These are phyloP conservation scores for Sabellastarte sp. DNA, from an alignment of 2,888 invertebrate genomes.

Conservation along the genomic window DNA sequence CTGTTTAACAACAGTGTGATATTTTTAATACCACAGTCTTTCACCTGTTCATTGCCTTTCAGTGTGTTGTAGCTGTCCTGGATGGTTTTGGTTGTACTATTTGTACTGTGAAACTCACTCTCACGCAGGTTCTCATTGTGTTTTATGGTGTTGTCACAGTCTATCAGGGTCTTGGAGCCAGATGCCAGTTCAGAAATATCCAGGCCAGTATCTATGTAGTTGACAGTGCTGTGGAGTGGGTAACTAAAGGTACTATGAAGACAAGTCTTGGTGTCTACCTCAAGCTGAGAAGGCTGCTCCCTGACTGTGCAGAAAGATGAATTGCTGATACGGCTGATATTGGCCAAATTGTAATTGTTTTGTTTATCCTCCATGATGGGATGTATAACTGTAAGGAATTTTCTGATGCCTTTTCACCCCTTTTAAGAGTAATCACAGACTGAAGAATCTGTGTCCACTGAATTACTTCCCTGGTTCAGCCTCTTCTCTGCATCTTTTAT, in stretches of 20 bases:
- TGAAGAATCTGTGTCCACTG: too few relatives aligned
- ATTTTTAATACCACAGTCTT: too few relatives aligned
- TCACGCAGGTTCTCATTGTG: neutral
- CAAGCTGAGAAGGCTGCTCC: conserved; percentile 19
- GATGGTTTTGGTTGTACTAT: neutral
- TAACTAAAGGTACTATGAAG: conserved; percentile 28
- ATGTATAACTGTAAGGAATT: too few relatives aligned
- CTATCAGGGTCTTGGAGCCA: neutral
- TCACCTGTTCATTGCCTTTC: neutral
- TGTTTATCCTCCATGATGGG: too few relatives aligned
- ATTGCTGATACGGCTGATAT: conserved; percentile 14
- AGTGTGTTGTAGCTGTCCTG: neutral
- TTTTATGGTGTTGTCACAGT: neutral
- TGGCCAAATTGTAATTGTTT: too few relatives aligned
- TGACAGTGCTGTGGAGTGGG: conserved; percentile 28
- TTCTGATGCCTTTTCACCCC: too few relatives aligned
- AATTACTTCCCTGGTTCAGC: too few relatives aligned
- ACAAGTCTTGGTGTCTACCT: conserved; percentile 10
- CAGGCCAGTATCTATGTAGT: conserved; percentile 3
- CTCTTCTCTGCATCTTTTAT: too few relatives aligned
- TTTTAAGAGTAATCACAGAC: too few relatives aligned
- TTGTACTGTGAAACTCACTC: neutral
- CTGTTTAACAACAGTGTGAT: too few relatives aligned
- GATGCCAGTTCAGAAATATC: neutral
- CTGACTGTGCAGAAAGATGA: conserved; percentile 8